Base-by-base conservation (phyloP, 2,797 vertebrate genomes). In the Limnodromus scolopaceus region DNA sequence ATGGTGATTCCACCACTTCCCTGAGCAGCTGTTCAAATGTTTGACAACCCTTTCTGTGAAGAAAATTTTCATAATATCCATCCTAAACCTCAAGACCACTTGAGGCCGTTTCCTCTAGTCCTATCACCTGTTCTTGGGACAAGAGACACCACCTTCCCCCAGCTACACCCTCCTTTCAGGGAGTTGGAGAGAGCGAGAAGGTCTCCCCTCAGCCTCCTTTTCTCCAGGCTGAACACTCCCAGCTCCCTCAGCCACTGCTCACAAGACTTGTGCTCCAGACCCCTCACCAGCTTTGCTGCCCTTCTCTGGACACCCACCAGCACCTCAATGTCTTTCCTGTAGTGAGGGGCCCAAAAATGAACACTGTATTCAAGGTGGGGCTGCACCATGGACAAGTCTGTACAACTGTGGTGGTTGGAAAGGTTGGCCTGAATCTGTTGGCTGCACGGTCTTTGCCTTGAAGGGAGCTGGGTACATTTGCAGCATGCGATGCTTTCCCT, bases 401-500 rank as follows among this genome's bases (percentile, higher is more conserved):
- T 54, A 72, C 16, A 49, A 23, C 25, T 41, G 64, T 14, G 32
- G 4, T 3, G 34, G 4, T 20, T 84, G 34, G 58, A 51, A 78
- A 86, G 13, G 34, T 11, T 81, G 53, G 53, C 24, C 27, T 18
- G n/a, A 49, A 49, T 25, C 25, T 60, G 51, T 10, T 66, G 45
- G 48, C 55, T 65, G 24, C 28, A 34, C 1, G 2, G 39, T 7
- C 39, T 79, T 28, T 87, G 36, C 30, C 55, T 71, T 3, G 20
- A 46, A 46, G 46, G 46, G 22, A 46, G 22, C 22, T 46, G 45
- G 45, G 46, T 68, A 45, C 32, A 5, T 66, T 38, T 64, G 32
- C 68, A 80, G 81, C 46, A 70, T 0, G 0, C 1, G 0, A 66
- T 2, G 2, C 13, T 77, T 41, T 71, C 3, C 13, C 3, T n/a